Percentiles rank a stretch among this genome's conserved stretches.
Conservation (phyloP, 2,113 vertebrate genomes). For the Nanorana parkeri region DNA sequence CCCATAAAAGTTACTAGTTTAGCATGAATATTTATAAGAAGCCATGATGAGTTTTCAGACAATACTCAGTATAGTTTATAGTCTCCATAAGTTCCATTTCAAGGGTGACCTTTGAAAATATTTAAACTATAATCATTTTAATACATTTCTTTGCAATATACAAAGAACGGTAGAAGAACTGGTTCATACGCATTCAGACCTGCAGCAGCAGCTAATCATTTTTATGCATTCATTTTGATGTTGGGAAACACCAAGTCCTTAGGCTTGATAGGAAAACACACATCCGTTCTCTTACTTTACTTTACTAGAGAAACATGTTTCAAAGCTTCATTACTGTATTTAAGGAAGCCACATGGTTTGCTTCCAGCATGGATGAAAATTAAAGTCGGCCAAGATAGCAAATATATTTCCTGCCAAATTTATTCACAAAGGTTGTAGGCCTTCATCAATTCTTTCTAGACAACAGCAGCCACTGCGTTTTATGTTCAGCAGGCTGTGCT, state of each 20-base stretch:
- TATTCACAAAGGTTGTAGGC: slow-evolving; percentile 3
- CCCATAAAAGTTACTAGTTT: slow-evolving; percentile 19
- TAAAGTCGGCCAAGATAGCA: background rate
- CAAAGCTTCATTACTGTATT: slow-evolving; percentile 33
- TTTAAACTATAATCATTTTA: slow-evolving; percentile 28
- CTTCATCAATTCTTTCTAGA: slow-evolving; percentile 3
- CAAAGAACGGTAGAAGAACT: background rate
- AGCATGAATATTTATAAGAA: slow-evolving; percentile 45
- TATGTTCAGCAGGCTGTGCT: slow-evolving; percentile 18
- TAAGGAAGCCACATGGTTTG: slow-evolving; percentile 16
- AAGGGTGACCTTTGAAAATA: slow-evolving; percentile 38
- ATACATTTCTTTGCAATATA: background rate
- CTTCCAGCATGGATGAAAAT: slow-evolving; percentile 13
- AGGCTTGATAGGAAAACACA: background rate
- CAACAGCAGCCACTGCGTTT: slow-evolving; percentile 4
- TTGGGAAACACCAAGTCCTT: background rate
- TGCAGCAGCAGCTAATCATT: slow-evolving; percentile 15
- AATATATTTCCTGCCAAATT: slow-evolving; percentile 7
- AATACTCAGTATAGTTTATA: slow-evolving; percentile 37
- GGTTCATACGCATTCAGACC: slow-evolving; percentile 6
- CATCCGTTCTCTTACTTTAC: slow-evolving; percentile 7
- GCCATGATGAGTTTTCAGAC: slow-evolving; percentile 23
- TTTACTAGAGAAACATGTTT: background rate
- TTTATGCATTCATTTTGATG: slow-evolving; percentile 18
- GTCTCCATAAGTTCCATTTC: slow-evolving; percentile 38